Conservation (phyloP, 2,113 vertebrate genomes). For the Caretta caretta region DNA sequence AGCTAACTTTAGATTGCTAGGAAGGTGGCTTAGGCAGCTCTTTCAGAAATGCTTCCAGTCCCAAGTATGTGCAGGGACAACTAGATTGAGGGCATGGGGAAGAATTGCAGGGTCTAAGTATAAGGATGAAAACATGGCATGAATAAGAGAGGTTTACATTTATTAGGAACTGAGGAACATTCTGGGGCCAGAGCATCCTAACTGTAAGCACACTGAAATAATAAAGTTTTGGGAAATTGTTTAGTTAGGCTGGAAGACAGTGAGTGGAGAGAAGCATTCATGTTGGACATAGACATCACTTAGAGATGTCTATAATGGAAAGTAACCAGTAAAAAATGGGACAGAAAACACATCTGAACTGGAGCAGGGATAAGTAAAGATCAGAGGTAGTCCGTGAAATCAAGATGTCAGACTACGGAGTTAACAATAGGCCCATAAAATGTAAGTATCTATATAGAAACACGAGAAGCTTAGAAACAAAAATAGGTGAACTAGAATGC, state of each 20-base stretch:
- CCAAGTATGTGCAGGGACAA: background rate
- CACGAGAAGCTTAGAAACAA: background rate
- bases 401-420: background rate
- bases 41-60: background rate
- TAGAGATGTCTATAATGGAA: background rate
- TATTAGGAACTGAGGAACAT: background rate
- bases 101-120: background rate
- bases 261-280: background rate
- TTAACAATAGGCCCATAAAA: background rate
- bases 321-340: background rate
- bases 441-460: background rate
- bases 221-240: background rate
- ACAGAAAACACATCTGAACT: background rate
- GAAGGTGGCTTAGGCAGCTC: background rate
- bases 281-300: background rate
- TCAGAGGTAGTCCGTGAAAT: background rate
- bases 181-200: background rate
- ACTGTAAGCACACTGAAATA: background rate
- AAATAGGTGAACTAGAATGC: background rate
- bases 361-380: background rate
- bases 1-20: background rate
- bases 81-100: rapidly evolving
- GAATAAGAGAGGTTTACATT: background rate
- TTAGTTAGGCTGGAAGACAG: background rate
- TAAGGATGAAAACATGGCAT: background rate